Conservation (phyloP, 92 coral and sea anemone species). For the Parazoanthus atlanticus region DNA sequence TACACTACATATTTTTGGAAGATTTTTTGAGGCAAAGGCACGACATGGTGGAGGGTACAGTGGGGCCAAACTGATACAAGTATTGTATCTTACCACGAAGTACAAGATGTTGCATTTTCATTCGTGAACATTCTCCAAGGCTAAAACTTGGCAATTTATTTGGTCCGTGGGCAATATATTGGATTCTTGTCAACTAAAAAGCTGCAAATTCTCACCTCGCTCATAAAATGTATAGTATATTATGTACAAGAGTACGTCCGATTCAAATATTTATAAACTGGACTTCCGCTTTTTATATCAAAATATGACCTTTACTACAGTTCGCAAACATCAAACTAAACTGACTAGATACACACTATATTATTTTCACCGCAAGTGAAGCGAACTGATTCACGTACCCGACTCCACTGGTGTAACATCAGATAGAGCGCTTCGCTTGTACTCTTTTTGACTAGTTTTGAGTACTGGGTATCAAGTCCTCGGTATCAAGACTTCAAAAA, state of each 20-base stretch:
- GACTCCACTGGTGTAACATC: background rate
- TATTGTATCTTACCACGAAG: no score
- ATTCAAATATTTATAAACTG: background rate
- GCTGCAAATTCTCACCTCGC: no score
- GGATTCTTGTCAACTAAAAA: no score
- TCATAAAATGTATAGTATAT: no score
- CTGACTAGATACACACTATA: background rate
- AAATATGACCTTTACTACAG: background rate
- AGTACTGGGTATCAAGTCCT: background rate
- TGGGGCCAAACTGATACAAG: no score
- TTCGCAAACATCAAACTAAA: background rate
- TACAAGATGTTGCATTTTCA: no score
- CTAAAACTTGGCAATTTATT: no score
- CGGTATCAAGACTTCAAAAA: background rate
- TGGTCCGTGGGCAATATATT: no score
- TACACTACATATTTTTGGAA: no score
- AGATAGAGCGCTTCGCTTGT: background rate
- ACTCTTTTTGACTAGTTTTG: background rate
- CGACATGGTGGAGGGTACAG: no score
- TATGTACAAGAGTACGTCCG: background rate
- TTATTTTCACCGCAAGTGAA: background rate
- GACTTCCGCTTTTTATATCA: background rate
- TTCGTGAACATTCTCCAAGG: no score
- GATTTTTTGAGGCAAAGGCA: no score
- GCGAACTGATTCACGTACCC: background rate